phyloP scores from a whole-genome alignment of 2,113 vertebrate species.

The Antidorcas marsupialis region DNA sequence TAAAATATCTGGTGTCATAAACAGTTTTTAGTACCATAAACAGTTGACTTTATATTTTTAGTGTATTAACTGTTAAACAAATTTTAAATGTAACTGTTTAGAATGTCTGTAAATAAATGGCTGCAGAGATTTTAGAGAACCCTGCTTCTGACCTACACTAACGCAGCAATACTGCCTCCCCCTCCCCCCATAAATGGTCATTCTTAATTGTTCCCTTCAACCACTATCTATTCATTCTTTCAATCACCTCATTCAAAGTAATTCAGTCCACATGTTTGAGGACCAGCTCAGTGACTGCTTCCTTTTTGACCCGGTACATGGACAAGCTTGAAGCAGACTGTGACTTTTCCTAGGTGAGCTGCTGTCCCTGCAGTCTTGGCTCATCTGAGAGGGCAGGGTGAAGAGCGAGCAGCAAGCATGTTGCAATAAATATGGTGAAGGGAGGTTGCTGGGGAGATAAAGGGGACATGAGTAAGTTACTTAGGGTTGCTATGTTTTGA shows the following conservation, averaged over 20 bases:
- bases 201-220: background rate
- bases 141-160: background rate
- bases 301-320: background rate
- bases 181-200: background rate
- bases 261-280: constrained; percentile 3
- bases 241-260: background rate
- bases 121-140: background rate
- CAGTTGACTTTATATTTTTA: constrained; percentile 33
- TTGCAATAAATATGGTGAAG: background rate
- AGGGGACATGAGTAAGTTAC: background rate
- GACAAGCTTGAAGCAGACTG: background rate
- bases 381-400: background rate
- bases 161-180: background rate
- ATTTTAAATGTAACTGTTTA: constrained; percentile 30
- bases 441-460: background rate
- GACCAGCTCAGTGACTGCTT: background rate
- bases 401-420: background rate
- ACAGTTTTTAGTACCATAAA: constrained; percentile 25
- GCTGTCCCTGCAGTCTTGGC: background rate
- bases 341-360: background rate
- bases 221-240: background rate
- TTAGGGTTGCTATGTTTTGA: background rate
- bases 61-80: background rate
- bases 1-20: background rate
- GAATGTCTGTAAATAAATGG: constrained; percentile 20